Evolutionary conservation across 2,113 vertebrate genomes (phyloP).

Genomic region (Anolis sagrei): DNA sequence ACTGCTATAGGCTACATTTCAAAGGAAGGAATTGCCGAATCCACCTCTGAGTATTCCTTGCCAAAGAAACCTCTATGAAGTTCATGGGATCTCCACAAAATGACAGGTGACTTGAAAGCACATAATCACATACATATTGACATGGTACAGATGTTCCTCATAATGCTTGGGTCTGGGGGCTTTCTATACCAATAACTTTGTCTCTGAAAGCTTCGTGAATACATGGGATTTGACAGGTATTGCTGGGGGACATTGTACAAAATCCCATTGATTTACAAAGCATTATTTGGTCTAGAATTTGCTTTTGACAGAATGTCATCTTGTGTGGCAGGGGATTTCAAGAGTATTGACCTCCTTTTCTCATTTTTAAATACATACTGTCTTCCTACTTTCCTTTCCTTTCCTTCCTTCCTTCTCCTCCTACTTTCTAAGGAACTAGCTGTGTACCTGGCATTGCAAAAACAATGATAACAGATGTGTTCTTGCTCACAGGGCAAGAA

Average conservation of each 20-base stretch:
- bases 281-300: not conserved
- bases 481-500: no score
- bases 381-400: no score
- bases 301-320: not conserved
- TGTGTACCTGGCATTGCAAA: not conserved
- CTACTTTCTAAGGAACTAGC: not conserved
- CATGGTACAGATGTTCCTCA: not conserved
- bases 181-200: not conserved
- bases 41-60: no score
- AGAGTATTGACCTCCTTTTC: not conserved
- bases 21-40: no score
- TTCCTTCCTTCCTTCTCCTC: no score
- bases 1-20: no score
- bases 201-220: not conserved
- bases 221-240: not conserved
- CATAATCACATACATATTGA: not conserved
- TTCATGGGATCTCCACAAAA: no score
- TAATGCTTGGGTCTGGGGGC: not conserved
- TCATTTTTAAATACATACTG: not conserved
- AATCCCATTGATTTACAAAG: constrained; percentile 8
- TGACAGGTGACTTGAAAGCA: no score
- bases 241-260: not conserved
- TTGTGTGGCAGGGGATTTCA: not conserved
- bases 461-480: not conserved
- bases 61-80: no score